Conservation (phyloP, 2,113 vertebrate genomes). For the Burhinus bistriatus region DNA sequence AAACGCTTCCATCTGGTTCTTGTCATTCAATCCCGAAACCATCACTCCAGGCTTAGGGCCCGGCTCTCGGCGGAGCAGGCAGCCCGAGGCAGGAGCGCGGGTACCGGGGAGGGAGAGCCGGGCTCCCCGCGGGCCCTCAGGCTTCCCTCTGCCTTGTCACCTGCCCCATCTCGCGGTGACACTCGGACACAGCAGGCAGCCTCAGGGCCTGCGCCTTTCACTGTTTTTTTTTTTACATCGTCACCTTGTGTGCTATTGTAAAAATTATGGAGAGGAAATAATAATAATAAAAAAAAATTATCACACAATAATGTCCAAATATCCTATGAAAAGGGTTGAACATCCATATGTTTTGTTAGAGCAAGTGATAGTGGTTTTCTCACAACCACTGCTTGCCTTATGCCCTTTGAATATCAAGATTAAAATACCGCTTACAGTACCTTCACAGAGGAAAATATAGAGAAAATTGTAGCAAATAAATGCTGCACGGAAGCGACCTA, state of each 20-base stretch:
- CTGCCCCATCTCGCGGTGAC: conserved; percentile 32
- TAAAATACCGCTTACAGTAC: not conserved
- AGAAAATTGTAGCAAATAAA: not conserved
- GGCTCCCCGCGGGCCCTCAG: not conserved
- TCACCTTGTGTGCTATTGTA: not conserved
- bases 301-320: not conserved
- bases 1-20: too few relatives aligned
- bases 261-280: not conserved
- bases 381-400: not conserved
- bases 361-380: not conserved
- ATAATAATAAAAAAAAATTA: not conserved
- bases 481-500: not conserved
- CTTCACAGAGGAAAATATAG: not conserved
- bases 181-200: not conserved
- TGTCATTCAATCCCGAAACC: not conserved
- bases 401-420: not conserved
- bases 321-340: not conserved
- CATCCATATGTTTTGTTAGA: fast-evolving
- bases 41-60: fast-evolving
- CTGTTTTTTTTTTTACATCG: too few relatives aligned
- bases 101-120: not conserved
- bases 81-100: not conserved
- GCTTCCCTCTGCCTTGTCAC: not conserved
- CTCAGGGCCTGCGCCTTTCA: fast-evolving
- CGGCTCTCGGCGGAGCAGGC: not conserved